phyloP scores from a whole-genome alignment of 2,888 invertebrate species.

The Ormyrus pomaceus region DNA sequence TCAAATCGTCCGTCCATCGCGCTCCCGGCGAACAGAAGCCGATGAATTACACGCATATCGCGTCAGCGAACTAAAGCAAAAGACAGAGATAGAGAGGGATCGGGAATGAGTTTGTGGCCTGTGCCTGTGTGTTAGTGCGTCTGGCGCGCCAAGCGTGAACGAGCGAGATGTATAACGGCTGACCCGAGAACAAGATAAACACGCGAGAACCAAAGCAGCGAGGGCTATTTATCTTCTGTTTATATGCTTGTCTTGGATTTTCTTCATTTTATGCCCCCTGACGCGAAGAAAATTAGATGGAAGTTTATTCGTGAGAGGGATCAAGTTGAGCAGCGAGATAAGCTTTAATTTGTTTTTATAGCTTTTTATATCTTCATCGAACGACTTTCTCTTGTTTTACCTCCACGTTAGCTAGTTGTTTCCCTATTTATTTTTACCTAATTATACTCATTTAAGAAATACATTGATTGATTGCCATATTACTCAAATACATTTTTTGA shows the following conservation, averaged over 20 bases:
- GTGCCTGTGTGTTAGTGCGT: not conserved
- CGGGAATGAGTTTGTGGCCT: not conserved
- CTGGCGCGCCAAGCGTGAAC: constrained; percentile 2
- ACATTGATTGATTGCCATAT: too few relatives aligned
- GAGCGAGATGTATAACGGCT: not conserved
- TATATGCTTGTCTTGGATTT: constrained; percentile 30
- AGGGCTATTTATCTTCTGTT: constrained; percentile 37
- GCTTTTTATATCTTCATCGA: constrained; percentile 11
- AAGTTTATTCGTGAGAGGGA: constrained; percentile 1
- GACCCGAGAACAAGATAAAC: constrained; percentile 18
- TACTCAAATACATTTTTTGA: too few relatives aligned
- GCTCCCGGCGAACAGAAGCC: not conserved
- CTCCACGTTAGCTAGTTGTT: too few relatives aligned
- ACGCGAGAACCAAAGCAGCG: not conserved
- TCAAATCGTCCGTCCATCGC: constrained; percentile 22
- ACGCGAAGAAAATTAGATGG: constrained; percentile 22
- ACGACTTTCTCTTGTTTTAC: too few relatives aligned
- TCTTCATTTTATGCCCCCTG: constrained; percentile 21
- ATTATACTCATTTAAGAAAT: too few relatives aligned
- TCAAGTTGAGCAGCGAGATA: constrained; percentile 6
- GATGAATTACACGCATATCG: constrained; percentile 24
- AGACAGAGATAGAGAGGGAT: constrained; percentile 7
- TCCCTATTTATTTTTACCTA: too few relatives aligned
- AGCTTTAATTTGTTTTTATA: constrained; percentile 24
- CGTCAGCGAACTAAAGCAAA: constrained; percentile 12